A percentile compares a stretch with the other conserved stretches of the same genome.
Evolutionary conservation across 2,797 vertebrate species (phyloP).

Genomic region (Malurus leucopterus): DNA sequence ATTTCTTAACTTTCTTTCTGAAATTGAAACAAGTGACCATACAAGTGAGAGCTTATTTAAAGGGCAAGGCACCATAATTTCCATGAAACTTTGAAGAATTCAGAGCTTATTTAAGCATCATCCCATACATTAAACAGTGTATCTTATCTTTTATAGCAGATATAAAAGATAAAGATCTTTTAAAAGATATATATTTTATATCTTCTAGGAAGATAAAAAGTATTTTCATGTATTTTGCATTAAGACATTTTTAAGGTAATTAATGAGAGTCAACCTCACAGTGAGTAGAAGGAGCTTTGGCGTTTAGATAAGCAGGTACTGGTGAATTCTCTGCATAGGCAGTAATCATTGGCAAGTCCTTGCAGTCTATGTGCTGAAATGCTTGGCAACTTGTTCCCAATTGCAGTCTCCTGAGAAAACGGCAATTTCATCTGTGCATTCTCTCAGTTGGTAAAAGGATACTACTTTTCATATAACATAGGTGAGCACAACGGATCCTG

Average conservation of each 20-base stretch:
- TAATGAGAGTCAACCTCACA: neutral
- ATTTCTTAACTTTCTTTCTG: neutral
- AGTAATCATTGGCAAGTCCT: neutral
- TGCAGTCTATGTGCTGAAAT: neutral
- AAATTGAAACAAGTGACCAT: neutral
- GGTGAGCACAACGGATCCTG: neutral
- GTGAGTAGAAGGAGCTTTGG: neutral
- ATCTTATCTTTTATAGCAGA: neutral
- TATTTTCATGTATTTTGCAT: neutral
- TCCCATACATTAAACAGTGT: neutral
- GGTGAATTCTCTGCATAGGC: neutral
- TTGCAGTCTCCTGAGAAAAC: neutral
- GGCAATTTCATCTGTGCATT: neutral
- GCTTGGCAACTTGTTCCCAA: neutral
- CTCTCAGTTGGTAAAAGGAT: neutral
- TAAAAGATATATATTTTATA: too few relatives aligned
- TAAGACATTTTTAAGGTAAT: neutral
- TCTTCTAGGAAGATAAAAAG: neutral
- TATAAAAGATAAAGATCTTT: too few relatives aligned
- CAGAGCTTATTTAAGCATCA: neutral
- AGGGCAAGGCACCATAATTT: neutral
- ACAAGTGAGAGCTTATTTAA: neutral
- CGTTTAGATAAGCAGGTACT: neutral
- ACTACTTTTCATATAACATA: neutral
- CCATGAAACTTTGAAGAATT: neutral